phyloP scores from a whole-genome alignment of 2,797 vertebrate species.

The Fundulus diaphanus region DNA sequence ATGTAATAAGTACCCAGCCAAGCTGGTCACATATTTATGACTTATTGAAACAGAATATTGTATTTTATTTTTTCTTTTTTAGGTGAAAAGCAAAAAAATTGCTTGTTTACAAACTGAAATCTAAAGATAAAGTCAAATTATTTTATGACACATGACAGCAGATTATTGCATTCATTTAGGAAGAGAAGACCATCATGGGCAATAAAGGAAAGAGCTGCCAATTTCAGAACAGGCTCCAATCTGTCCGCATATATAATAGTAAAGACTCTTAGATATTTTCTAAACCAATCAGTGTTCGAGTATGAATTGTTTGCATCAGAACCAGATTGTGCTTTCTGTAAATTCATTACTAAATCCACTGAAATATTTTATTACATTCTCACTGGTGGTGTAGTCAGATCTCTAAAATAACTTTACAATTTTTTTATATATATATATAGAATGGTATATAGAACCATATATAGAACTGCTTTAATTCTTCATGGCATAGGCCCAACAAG shows the following conservation, averaged over 20 bases:
- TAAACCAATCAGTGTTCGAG: too few species aligned
- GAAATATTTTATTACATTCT: too few species aligned
- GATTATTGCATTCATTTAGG: not conserved
- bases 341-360: too few species aligned
- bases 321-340: too few species aligned
- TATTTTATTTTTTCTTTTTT: not conserved
- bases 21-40: not conserved
- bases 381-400: too few species aligned
- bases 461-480: too few species aligned
- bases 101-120: not conserved
- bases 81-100: not conserved
- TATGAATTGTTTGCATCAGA: too few species aligned
- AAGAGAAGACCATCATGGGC: conserved; percentile 1
- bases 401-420: too few species aligned
- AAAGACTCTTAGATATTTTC: not conserved
- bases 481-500: too few species aligned
- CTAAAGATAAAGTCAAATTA: not conserved
- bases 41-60: not conserved
- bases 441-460: too few species aligned
- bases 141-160: not conserved
- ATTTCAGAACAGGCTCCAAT: conserved; percentile 17
- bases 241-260: not conserved
- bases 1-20: not conserved
- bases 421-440: too few species aligned
- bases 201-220: conserved; percentile 12